Conservation (phyloP, 2,113 vertebrate genomes). For the Cyprichromis sp. region DNA sequence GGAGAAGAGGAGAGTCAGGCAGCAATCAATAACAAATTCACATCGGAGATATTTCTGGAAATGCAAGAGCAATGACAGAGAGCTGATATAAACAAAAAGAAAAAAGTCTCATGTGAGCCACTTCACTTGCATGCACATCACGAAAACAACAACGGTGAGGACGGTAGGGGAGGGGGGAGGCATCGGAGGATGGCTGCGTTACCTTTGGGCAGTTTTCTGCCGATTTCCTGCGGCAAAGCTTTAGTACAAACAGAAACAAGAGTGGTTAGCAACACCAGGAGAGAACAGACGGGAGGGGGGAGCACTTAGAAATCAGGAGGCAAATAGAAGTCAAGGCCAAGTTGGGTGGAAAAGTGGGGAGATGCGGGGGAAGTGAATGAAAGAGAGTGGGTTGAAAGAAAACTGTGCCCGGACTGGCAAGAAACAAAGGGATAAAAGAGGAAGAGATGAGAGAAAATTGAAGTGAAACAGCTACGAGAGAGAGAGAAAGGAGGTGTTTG, state of each 20-base stretch:
- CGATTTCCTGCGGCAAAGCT: constrained; percentile 76
- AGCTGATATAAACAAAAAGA: not conserved
- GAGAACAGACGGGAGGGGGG: constrained; percentile 11
- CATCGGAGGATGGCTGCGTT: constrained; percentile 39
- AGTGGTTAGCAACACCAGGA: constrained; percentile 57
- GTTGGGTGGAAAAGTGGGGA: not conserved
- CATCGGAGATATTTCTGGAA: not conserved
- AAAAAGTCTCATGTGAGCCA: not conserved
- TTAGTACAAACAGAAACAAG: constrained; percentile 71
- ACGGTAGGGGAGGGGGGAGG: not conserved
- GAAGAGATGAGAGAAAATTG: not conserved
- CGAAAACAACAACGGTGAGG: not conserved
- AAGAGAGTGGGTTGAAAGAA: not conserved
- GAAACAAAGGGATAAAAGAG: not conserved
- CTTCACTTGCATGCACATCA: constrained; percentile 6
- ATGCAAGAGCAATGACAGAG: not conserved
- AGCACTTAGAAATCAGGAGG: not conserved
- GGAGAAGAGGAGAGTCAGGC: not conserved
- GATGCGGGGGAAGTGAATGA: not conserved
- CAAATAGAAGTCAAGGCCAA: not conserved
- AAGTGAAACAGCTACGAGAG: not conserved
- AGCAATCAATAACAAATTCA: not conserved
- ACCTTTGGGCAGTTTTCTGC: constrained; percentile 75
- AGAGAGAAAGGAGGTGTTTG: not conserved
- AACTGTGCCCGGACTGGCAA: not conserved